phyloP scores from a whole-genome alignment of 2,797 vertebrate genomes.

The Lepilemur ruficaudatus region DNA sequence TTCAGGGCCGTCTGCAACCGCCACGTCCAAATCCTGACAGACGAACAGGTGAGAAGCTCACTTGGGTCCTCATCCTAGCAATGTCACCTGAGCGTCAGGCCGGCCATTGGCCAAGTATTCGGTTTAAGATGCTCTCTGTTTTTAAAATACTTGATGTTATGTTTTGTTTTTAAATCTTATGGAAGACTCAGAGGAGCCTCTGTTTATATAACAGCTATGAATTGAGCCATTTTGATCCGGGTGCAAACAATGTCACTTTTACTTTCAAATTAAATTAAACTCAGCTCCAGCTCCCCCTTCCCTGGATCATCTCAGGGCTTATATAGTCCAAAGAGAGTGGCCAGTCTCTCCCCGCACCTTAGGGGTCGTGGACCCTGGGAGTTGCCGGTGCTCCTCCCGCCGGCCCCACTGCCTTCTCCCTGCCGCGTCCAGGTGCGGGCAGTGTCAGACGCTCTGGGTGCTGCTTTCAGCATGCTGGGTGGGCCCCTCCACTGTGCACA shows the following conservation, averaged over 20 bases:
- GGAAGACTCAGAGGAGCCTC: background rate
- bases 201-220: background rate
- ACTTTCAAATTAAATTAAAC: background rate
- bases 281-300: background rate
- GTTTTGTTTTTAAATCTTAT: background rate
- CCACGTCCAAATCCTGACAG: constrained; percentile 82
- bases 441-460: background rate
- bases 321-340: rapidly evolving
- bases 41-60: constrained; percentile 83
- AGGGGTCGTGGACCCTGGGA: rapidly evolving
- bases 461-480: background rate
- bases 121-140: background rate
- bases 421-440: too few relatives aligned
- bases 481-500: background rate
- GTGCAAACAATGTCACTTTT: background rate
- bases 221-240: background rate
- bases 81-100: rapidly evolving
- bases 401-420: rapidly evolving
- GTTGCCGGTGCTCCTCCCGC: rapidly evolving
- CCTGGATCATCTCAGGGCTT: background rate
- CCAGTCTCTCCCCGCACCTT: too few relatives aligned
- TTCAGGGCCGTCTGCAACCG: constrained; percentile 82
- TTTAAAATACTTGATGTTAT: background rate
- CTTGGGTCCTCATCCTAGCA: rapidly evolving
- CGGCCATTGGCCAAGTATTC: rapidly evolving